These are phyloP conservation scores for Dioctria rufipes DNA, from an alignment of 2,888 invertebrate species.

Conservation along the genomic window DNA sequence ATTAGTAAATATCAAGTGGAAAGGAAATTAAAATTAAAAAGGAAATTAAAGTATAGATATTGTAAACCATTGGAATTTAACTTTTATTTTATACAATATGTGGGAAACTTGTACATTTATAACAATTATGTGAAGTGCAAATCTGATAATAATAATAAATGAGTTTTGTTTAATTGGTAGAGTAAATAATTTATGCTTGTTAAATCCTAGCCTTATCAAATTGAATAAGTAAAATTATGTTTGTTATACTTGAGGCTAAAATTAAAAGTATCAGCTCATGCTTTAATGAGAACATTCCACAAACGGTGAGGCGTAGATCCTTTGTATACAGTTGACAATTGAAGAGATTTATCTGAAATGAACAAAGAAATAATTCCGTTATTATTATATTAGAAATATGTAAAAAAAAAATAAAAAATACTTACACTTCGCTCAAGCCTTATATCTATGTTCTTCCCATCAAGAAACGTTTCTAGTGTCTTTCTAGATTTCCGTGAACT, in stretches of 20 bases:
- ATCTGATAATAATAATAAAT: too few relatives aligned
- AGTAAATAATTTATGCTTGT: not conserved
- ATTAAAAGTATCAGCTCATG: not conserved
- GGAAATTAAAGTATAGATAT: too few relatives aligned
- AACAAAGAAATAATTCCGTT: not conserved
- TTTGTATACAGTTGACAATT: not conserved
- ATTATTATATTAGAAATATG: not conserved
- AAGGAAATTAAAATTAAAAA: too few relatives aligned
- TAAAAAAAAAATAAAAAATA: not conserved
- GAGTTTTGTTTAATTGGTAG: too few relatives aligned
- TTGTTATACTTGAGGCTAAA: conserved; percentile 21
- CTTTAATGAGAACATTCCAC: conserved; percentile 18
- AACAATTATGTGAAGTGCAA: too few relatives aligned
- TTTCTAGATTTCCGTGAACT: conserved; percentile 7
- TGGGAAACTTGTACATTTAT: too few relatives aligned
- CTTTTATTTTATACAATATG: too few relatives aligned
- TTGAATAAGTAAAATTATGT: conserved; percentile 41
- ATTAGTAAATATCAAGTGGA: too few relatives aligned
- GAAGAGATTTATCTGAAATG: conserved; percentile 21
- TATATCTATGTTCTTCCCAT: not conserved
- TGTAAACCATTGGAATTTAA: too few relatives aligned
- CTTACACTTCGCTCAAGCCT: conserved; percentile 19
- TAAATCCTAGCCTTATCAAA: not conserved
- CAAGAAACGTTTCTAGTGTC: conserved; percentile 7
- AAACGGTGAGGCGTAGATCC: not conserved